phyloP scores from a whole-genome alignment of 2,797 vertebrate genomes.

The Acipenser oxyrinchus region DNA sequence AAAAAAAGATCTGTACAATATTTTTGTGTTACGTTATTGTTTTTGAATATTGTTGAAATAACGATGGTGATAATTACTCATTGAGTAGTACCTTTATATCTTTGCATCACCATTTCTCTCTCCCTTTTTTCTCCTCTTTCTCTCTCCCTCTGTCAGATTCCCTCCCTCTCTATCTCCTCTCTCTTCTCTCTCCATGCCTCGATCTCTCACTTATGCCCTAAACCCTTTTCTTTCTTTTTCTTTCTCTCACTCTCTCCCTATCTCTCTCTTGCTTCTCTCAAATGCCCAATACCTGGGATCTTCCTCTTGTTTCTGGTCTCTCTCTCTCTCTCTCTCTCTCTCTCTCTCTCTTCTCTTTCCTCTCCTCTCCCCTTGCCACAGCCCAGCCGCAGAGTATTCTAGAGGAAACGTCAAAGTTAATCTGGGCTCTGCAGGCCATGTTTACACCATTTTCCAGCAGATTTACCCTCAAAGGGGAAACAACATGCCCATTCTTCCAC shows the following conservation, averaged over 20 bases:
- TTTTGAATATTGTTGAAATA: too few species aligned
- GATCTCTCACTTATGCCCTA: conserved; percentile 11
- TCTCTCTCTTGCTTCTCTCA: conserved; percentile 20
- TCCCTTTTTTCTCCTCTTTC: conserved; percentile 39
- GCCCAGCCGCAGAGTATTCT: conserved; percentile 4
- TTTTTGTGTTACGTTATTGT: too few species aligned
- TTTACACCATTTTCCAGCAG: too few species aligned
- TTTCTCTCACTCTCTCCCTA: conserved; percentile 16
- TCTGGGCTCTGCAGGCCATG: too few species aligned
- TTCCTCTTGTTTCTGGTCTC: not conserved
- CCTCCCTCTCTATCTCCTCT: conserved; percentile 12
- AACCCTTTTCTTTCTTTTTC: not conserved
- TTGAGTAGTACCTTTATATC: conserved; percentile 39
- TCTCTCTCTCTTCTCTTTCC: not conserved
- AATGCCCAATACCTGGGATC: too few species aligned
- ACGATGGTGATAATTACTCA: not conserved
- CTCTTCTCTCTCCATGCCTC: not conserved
- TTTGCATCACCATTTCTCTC: conserved; percentile 26
- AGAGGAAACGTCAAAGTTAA: too few species aligned
- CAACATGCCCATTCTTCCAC: too few species aligned
- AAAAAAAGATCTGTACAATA: too few species aligned
- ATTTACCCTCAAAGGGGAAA: too few species aligned
- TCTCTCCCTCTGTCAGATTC: conserved; percentile 17
- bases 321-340: not conserved
- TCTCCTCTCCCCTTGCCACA: not conserved